A percentile compares a stretch with the other conserved stretches of the same genome.
phyloP scores from a whole-genome alignment of 2,113 vertebrate species.

The Podocnemis expansa region DNA sequence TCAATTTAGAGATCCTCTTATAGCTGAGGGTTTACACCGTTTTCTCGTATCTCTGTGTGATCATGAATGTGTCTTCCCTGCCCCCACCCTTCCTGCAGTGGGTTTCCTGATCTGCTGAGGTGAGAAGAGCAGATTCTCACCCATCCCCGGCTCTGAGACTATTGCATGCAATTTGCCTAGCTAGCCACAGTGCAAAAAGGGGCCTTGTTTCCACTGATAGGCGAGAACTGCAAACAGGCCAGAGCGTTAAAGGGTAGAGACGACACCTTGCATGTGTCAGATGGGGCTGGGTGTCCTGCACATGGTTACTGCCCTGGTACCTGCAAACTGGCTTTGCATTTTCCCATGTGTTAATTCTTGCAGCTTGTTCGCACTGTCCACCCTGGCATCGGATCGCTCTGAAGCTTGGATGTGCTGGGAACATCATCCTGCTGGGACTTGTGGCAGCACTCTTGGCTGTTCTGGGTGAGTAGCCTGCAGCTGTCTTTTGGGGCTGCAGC shows the following conservation, averaged over 20 bases:
- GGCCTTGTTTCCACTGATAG: neutral
- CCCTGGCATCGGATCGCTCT: neutral
- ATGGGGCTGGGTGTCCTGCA: neutral
- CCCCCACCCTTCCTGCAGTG: neutral
- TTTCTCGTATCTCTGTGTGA: neutral
- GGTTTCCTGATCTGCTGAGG: neutral
- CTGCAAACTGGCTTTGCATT: neutral
- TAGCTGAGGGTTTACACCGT: too few species aligned
- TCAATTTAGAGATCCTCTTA: neutral
- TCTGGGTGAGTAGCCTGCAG: neutral
- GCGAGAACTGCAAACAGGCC: neutral
- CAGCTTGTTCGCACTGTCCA: neutral
- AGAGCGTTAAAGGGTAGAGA: neutral
- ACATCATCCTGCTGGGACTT: neutral
- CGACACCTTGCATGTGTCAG: neutral
- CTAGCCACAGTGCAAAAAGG: neutral
- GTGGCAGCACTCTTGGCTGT: neutral
- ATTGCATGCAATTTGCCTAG: neutral
- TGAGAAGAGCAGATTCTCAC: too few species aligned
- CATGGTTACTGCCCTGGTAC: fast-evolving
- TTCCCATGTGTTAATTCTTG: neutral
- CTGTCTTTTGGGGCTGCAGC: neutral
- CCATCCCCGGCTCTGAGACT: neutral
- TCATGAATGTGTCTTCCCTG: neutral
- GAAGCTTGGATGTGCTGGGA: neutral